phyloP scores from a whole-genome alignment of 2,113 vertebrate species.

The Meriones unguiculatus region DNA sequence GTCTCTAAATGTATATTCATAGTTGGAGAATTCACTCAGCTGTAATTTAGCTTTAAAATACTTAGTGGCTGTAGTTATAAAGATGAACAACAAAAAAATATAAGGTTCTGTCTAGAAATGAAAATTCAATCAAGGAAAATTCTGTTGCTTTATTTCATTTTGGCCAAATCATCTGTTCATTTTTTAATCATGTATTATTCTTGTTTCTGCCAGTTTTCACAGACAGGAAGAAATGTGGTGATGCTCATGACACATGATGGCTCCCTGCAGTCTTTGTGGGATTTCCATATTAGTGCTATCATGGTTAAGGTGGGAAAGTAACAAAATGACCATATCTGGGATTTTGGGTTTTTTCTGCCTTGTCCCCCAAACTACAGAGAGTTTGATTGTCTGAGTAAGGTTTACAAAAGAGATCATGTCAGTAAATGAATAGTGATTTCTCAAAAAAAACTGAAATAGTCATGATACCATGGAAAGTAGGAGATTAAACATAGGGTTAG shows the following conservation, averaged over 20 bases:
- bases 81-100: background rate
- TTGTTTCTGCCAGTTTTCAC: background rate
- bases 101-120: constrained; percentile 38
- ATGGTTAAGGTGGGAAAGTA: background rate
- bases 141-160: background rate
- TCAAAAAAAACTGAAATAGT: background rate
- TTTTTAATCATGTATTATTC: background rate
- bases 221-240: constrained; percentile 29
- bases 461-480: background rate
- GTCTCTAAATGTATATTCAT: constrained; percentile 39
- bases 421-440: constrained; percentile 7
- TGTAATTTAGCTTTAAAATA: constrained; percentile 45
- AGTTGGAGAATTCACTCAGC: background rate
- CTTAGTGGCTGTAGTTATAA: constrained; percentile 5
- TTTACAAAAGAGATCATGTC: background rate
- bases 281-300: background rate
- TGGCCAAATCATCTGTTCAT: background rate
- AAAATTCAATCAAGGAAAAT: constrained; percentile 5
- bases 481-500: background rate
- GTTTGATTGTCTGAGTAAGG: background rate
- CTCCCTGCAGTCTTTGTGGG: background rate
- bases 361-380: background rate
- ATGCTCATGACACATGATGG: background rate
- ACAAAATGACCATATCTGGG: background rate
- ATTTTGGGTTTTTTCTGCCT: background rate